Evolutionary conservation across 2,113 vertebrate species (phyloP).

Genomic region (Leptobrachium ailaonicum): DNA sequence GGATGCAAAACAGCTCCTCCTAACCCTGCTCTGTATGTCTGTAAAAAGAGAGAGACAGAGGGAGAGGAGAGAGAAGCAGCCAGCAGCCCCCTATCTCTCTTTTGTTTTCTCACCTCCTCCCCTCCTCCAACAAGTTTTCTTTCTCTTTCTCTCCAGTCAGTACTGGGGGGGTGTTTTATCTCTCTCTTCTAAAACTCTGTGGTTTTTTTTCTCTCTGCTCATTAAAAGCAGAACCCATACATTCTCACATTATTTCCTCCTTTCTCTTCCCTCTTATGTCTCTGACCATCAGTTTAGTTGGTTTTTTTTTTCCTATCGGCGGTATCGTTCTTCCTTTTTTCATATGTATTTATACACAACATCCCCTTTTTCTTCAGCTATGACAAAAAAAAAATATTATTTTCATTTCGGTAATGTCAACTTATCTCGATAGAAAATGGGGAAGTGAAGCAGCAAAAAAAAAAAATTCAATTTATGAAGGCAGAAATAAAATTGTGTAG

Average conservation of each 20-base stretch:
- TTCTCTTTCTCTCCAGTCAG: constrained; percentile 51
- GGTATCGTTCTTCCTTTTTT: no score
- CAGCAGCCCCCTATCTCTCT: constrained; percentile 64
- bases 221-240: constrained; percentile 38
- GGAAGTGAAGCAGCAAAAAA: no score
- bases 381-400: no score
- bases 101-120: constrained; percentile 72
- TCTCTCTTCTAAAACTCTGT: constrained; percentile 53
- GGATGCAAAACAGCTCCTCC: constrained; percentile 77
- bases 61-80: constrained; percentile 45
- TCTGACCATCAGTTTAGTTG: background rate
- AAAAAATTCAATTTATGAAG: no score
- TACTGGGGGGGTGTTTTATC: constrained; percentile 55
- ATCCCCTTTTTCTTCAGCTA: no score
- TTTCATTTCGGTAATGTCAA: no score
- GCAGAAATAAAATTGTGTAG: no score
- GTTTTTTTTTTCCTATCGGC: background rate
- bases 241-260: background rate
- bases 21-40: constrained; percentile 55
- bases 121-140: constrained; percentile 61
- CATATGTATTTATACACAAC: no score
- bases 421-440: no score
- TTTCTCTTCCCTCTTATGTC: constrained; percentile 2
- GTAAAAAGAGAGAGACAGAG: constrained; percentile 51
- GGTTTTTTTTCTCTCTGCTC: background rate